Base-by-base conservation (phyloP, 2,888 invertebrate genomes). In the Nemapogon koenigi region DNA sequence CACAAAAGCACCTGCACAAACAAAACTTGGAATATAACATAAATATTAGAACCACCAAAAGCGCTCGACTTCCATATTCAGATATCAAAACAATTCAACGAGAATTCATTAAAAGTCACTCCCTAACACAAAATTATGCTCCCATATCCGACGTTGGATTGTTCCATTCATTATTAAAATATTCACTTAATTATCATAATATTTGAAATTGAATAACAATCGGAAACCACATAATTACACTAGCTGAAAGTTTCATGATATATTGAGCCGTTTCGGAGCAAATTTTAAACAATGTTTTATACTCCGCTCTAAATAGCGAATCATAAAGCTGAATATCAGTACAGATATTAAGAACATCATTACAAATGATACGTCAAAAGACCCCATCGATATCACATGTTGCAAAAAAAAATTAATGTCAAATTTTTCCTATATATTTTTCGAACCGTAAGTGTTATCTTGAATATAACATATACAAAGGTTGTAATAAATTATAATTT, bases 11-110 rank as follows among this genome's bases (percentile, higher is more conserved):
- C n/a, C 28, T 11, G 28, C 15, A 7, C 13, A 10, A 28, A 28
- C 28, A 10, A 11, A 28, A 28, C 15, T 6, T 8, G 13, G 15
- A 28, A 28, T 13, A 28, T 28, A 28, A 28, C 15, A 28, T 28
- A 4, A 28, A 11, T 15, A 28, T 15, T 28, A 15, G 28, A 28
- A 28, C 28, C n/a, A n/a, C n/a, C n/a, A n/a, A n/a, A n/a, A n/a
- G n/a, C n/a, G n/a, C n/a, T 13, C 15, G 2, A 28, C 15, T 28
- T 28, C 28, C 28, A 28, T 28, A 28, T 28, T 28, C 28, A 28
- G 28, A 28, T 28, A 15, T 28, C 13, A 28, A 3, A 15, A 11
- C n/a, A 28, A 15, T 28, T 28, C 13, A 13, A 28, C n/a, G n/a
- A n/a, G n/a, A n/a, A n/a, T n/a, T n/a, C n/a, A n/a, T n/a, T n/a